Evolutionary conservation across 2,888 invertebrate genomes (phyloP), one percentile per base, ranked within the genome.

Genomic region (Ormia ochracea): DNA sequence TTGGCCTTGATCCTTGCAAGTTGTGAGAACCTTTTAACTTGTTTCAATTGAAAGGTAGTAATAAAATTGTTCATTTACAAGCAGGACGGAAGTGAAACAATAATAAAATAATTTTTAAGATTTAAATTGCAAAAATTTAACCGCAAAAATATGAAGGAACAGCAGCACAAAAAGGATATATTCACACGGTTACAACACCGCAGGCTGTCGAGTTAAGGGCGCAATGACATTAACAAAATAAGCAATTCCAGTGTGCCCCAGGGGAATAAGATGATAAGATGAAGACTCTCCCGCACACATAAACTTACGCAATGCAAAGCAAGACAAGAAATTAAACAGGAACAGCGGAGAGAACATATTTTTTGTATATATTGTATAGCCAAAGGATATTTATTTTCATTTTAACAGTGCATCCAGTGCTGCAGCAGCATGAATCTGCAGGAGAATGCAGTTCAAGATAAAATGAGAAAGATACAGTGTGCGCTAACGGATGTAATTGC

Each of bases 401-500:
- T n/a, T n/a, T n/a, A n/a, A n/a, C n/a, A n/a, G 56, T 31, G 59
- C 21, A 74, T 9, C 9, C 38, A 73, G 50, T 6, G 14, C 6
- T 14, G 28, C 23, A 45, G 41, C 33, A 48, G 23, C 26, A 48
- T 10, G 28, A 31, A 43, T 45, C 28, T 41, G 50, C 6, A 43
- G 48, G n/a, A 50, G 43, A 38, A 28, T 59, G 56, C 69, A 26
- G 23, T n/a, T 48, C 31, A 38, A 75, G 80, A 80, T 76, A 43
- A 68, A 80, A 63, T 63, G 56, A 50, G 31, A 58, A 68, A 76
- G 76, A 76, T 79, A 75, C 70, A 56, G 72, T 58, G 73, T 76
- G 63, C 72, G 72, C 76, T 58, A 80, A 73, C 80, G 80, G 80
- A 80, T 80, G 76, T 76, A 76, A 73, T 76, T 80, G 80, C 76